phyloP scores from a whole-genome alignment of 2,888 invertebrate species.

The Oxytorus armatus region DNA sequence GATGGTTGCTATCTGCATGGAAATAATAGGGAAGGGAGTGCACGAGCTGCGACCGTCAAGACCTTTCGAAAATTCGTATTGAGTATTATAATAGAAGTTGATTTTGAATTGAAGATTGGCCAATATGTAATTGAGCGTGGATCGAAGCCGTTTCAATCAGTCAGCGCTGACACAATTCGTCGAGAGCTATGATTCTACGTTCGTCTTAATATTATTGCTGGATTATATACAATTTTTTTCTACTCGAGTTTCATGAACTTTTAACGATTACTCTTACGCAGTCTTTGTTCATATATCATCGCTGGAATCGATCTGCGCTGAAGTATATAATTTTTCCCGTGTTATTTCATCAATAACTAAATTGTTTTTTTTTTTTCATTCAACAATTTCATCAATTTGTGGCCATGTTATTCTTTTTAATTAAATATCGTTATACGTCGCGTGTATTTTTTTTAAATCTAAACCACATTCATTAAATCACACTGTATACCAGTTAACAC shows the following conservation, averaged over 20 bases:
- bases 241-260: background rate
- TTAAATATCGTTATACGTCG: too few species aligned
- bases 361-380: too few species aligned
- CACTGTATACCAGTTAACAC: too few species aligned
- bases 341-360: too few species aligned
- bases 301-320: background rate
- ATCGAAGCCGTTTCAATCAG: conserved; percentile 7
- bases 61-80: conserved; percentile 57
- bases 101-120: conserved; percentile 36
- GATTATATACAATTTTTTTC: background rate
- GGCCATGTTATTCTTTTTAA: too few species aligned
- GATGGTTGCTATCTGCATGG: conserved; percentile 15
- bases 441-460: too few species aligned
- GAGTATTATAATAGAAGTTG: conserved; percentile 14
- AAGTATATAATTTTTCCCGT: background rate
- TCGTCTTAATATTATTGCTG: background rate
- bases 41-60: conserved; percentile 52
- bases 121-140: conserved; percentile 22
- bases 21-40: conserved; percentile 39
- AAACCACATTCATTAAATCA: too few species aligned
- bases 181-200: background rate
- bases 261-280: background rate
- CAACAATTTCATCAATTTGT: too few species aligned
- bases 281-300: background rate
- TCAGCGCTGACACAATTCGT: background rate